phyloP scores from a whole-genome alignment of 2,797 vertebrate species.

The Potorous gilbertii region DNA sequence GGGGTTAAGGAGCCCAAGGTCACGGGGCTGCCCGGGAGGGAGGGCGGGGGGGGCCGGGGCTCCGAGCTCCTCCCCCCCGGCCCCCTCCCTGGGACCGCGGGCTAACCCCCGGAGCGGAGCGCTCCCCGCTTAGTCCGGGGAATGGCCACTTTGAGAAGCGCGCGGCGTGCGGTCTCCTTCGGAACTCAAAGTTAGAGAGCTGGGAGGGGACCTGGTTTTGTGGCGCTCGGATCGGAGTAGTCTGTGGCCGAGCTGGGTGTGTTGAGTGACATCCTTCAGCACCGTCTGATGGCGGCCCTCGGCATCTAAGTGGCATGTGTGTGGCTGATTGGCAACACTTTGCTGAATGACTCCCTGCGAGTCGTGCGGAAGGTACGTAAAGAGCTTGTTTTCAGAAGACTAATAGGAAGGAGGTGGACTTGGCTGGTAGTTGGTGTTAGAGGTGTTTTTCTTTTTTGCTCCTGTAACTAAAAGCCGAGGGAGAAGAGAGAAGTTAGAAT shows the following conservation, averaged over 20 bases:
- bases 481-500: background rate
- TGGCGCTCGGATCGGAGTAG: background rate
- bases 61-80: background rate
- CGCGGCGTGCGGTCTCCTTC: background rate
- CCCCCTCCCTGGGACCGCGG: background rate
- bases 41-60: background rate
- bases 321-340: background rate
- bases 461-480: background rate
- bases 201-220: conserved; percentile 9
- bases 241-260: conserved; percentile 1
- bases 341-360: background rate
- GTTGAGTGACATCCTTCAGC: background rate
- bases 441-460: background rate
- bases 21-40: background rate
- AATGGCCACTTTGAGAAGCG: background rate
- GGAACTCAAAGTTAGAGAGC: background rate
- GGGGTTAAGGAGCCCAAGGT: conserved; percentile 39
- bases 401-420: background rate
- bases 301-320: background rate
- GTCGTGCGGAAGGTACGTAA: background rate
- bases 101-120: background rate
- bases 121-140: background rate
- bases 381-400: background rate
- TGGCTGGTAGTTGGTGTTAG: background rate
- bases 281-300: conserved; percentile 15